Evolutionary conservation across 2,888 invertebrate genomes (phyloP).

Genomic region (Syrista parreyssii): DNA sequence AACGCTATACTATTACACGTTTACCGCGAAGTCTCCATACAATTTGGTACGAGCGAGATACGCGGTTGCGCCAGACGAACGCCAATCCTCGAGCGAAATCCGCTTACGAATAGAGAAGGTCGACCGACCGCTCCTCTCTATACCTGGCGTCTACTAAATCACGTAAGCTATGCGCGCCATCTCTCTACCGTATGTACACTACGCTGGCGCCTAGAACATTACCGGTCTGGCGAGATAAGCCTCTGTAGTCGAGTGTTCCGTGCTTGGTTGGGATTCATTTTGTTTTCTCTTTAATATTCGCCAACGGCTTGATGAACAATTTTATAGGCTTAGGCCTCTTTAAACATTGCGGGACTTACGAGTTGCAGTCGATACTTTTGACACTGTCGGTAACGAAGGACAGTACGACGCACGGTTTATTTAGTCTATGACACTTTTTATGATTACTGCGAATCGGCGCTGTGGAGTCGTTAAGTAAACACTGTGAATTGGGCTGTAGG

Average conservation of each 20-base stretch:
- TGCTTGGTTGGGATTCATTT: neutral
- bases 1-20: constrained; percentile 8
- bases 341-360: neutral
- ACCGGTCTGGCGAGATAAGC: neutral
- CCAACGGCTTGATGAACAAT: neutral
- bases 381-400: neutral
- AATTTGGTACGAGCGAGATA: neutral
- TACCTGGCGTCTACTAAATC: neutral
- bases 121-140: neutral
- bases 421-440: neutral
- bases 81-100: neutral
- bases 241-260: neutral
- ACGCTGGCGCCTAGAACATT: neutral
- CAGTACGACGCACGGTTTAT: neutral
- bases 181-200: neutral
- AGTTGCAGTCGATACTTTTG: neutral
- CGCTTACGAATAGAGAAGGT: neutral
- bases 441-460: neutral
- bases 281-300: neutral
- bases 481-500: no score
- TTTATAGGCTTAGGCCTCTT: neutral
- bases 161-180: neutral
- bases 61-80: neutral
- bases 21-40: neutral
- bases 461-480: no score